phyloP scores from a whole-genome alignment of 2,888 invertebrate genomes.

The Tryphoninae sp. region DNA sequence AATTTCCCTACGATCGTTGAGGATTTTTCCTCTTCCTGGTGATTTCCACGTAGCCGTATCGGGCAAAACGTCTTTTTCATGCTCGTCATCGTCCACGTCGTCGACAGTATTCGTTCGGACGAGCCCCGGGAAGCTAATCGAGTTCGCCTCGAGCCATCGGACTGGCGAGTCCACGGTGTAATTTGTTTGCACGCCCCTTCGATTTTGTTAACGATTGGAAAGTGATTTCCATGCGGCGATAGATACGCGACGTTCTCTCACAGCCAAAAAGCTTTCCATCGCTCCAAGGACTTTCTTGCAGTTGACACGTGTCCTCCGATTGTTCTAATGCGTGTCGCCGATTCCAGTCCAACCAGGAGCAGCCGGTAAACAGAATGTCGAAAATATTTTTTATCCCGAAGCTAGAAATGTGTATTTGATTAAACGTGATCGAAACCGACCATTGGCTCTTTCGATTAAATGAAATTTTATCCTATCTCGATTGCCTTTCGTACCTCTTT shows the following conservation, averaged over 20 bases:
- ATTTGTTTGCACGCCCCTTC: conserved; percentile 38
- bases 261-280: conserved; percentile 37
- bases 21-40: background rate
- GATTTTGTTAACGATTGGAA: conserved; percentile 29
- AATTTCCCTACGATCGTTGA: background rate
- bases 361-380: too few relatives aligned
- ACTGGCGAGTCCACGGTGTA: conserved; percentile 12
- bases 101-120: background rate
- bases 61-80: conserved; percentile 16
- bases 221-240: conserved; percentile 33
- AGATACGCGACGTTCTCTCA: background rate
- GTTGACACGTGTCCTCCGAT: background rate
- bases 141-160: conserved; percentile 26
- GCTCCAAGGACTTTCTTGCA: conserved; percentile 36
- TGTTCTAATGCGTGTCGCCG: background rate
- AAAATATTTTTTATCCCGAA: background rate
- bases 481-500: background rate
- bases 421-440: background rate
- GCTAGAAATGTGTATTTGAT: background rate
- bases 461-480: too few relatives aligned
- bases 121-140: conserved; percentile 26
- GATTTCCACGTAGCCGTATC: background rate
- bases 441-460: background rate
- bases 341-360: too few relatives aligned
- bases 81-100: background rate